Base-by-base conservation (phyloP, 2,113 vertebrate genomes). In the Datnioides undecimradiatus region DNA sequence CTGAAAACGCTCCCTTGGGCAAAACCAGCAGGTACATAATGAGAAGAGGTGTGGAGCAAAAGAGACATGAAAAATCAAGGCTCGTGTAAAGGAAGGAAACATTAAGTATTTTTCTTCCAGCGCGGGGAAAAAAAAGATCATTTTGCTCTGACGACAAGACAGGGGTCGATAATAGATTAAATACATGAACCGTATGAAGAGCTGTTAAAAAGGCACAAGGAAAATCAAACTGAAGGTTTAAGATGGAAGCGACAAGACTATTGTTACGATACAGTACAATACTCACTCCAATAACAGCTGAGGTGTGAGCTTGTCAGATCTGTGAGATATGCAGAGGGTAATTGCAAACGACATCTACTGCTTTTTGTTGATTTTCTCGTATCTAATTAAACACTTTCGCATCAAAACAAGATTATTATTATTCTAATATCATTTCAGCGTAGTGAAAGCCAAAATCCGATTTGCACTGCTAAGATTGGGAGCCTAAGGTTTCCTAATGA, bases 401-500 rank as follows among this genome's bases (percentile, higher is more conserved):
- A 33, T 51, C 57, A 76, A 79, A 83, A 88, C 54, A 57, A 68
- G 88, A 91, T 85, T 82, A 85, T 74, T 75, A 79, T 82, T 80
- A 79, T 80, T 78, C 27, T 69, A 55, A 81, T 80, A 82, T 85
- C 3, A 82, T 83, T 85, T 77, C 66, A 76, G 62, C 40, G 43
- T 54, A 65, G 31, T 48, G 59, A 78, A 87, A 80, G 73, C 75
- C 55, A 46, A 82, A 82, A 52, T 63, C 43, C 5, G 31, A 83
- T 82, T 89, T 73, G 73, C 76, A 52, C 57, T 23, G 76, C 87
- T 62, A 11, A 76, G 60, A 62, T n/a, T 40, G 51, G 69, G 71
- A 76, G 83, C 67, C 82, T 76, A 38, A 80, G 88, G 75, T 78
- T 87, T 87, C 57, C 60, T 88, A 89, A 91, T 86, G 76, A 83